Base-by-base conservation (phyloP, 2,113 vertebrate species). In the Corapipo altera region DNA sequence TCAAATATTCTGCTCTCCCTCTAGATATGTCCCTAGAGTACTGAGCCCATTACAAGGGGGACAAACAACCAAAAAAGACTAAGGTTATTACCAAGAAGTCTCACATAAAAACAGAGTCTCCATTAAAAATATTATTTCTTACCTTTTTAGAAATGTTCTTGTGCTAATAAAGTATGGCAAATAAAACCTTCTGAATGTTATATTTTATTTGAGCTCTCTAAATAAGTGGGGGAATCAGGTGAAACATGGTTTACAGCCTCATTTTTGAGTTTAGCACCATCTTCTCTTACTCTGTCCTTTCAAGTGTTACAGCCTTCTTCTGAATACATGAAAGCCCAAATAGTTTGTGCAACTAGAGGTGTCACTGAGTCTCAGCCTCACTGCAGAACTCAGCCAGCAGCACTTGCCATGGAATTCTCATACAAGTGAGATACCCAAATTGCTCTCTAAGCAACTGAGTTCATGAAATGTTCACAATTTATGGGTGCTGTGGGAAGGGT, bases 381-480 rank as follows among this genome's bases (percentile, higher is more conserved):
- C 37, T 62, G 32, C 78, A 82, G 49, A 70, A 61, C 57, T 87
- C 70, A 58, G 35, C 37, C 74, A 87, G 65, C 48, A 87, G 54
- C 39, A 49, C 28, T 62, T 46, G n/a, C 69, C 37, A n/a, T 81
- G 62, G 78, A 81, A 91, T 79, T 88, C 62, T 88, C 30, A 52
- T 78, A 41, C 16, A 62, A 66, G 30, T 73, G 65, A 85, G 30
- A 46, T 73, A 73, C n/a, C 8, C 46, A 80, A 70, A 91, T 88
- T 57, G 51, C 43, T 64, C 32, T 66, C 69, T 74, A 85, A 92
- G 70, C 37, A 79, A 12, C 5, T 70, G 58, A 78, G 58, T 88
- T 96, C 81, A 91, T 12, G 18, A 64, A 58, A 79, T 70, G 70
- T 89, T 95, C 82, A 90, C 54, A 55, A 88, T 88, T 89, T 93